These are phyloP conservation scores for Lamellibrachia luymesi DNA, from an alignment of 1,140 invertebrate species.

Conservation along the genomic window DNA sequence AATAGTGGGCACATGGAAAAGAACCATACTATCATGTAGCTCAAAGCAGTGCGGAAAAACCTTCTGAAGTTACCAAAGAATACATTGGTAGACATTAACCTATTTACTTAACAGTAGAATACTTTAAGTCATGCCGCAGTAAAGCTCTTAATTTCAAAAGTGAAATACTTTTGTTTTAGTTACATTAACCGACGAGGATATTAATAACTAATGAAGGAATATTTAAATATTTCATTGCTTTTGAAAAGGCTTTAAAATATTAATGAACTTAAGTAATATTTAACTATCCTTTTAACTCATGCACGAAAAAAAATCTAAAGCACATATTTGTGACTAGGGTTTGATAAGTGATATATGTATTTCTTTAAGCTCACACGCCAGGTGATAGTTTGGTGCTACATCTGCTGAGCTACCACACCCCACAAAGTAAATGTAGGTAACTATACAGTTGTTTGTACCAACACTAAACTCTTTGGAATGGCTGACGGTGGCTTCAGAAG, in stretches of 20 bases:
- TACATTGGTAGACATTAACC: neutral
- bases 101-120: neutral
- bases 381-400: neutral
- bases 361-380: neutral
- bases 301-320: neutral
- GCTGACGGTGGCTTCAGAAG: neutral
- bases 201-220: neutral
- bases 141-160: neutral
- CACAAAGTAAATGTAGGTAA: neutral
- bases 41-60: neutral
- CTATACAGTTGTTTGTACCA: neutral
- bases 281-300: neutral
- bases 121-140: neutral
- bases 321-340: neutral
- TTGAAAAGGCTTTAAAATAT: neutral
- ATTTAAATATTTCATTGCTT: neutral
- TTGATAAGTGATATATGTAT: neutral
- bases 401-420: neutral
- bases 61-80: neutral
- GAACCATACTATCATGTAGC: neutral
- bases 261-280: neutral
- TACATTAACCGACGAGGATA: neutral
- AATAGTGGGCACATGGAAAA: neutral
- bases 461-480: neutral
- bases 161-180: neutral